These are phyloP conservation scores for Naja naja DNA, from an alignment of 2,113 vertebrate genomes.

Conservation along the genomic window DNA sequence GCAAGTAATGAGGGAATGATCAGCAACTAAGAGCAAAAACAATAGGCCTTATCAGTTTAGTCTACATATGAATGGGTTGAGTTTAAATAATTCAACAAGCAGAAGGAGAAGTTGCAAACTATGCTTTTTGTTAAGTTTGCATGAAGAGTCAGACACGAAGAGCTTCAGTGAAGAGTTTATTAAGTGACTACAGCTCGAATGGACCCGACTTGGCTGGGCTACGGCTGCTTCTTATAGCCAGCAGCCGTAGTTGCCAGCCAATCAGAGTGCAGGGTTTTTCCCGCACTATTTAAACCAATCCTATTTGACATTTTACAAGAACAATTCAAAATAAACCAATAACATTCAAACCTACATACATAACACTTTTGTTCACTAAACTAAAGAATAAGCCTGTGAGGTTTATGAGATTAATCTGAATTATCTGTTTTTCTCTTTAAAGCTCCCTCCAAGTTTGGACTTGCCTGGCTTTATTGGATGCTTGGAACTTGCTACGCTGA, in stretches of 20 bases:
- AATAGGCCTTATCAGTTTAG: not conserved
- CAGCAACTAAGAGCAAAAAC: not conserved
- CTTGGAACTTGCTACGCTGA: slow-evolving; percentile 88
- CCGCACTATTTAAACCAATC: no score
- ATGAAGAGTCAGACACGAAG: no score
- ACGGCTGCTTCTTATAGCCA: no score
- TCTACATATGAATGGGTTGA: not conserved
- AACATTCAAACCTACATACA: no score
- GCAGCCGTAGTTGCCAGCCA: no score
- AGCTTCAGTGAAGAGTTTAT: no score
- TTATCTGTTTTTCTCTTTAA: not conserved
- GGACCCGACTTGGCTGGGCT: no score
- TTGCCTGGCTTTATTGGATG: slow-evolving; percentile 90
- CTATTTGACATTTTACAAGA: no score
- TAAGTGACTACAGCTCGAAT: no score
- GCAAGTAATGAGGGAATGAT: slow-evolving; percentile 8
- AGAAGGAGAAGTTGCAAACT: not conserved
- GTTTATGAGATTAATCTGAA: not conserved
- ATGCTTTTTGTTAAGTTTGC: no score
- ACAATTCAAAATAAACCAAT: no score
- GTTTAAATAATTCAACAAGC: not conserved
- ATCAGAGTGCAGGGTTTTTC: no score
- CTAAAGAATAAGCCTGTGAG: fast-evolving
- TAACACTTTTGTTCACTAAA: not conserved
- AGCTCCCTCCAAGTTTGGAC: slow-evolving; percentile 89